Evolutionary conservation across 35 echinoderm and acorn worm species (phyloP).

Genomic region (Apostichopus japonicus): DNA sequence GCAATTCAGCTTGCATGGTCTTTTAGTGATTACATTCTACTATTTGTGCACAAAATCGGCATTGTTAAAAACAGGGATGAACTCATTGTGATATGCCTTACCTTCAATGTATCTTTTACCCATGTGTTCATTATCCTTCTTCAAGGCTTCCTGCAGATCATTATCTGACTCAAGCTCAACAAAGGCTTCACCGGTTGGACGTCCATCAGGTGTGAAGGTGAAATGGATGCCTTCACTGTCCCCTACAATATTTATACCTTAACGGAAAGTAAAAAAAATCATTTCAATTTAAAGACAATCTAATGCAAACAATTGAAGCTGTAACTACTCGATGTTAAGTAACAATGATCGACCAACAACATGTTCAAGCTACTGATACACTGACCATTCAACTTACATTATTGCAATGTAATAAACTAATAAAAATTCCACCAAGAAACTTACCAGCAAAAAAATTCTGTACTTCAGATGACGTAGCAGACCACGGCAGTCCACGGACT

Average conservation of each 20-base stretch:
- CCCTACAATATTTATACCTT: conserved; percentile 73
- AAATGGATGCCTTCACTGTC: conserved; percentile 74
- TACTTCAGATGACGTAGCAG: not conserved
- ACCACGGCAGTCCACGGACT: conserved; percentile 43
- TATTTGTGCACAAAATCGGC: too few species aligned
- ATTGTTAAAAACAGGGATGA: not conserved
- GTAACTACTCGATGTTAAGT: not conserved
- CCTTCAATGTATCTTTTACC: conserved; percentile 94
- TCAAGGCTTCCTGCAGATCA: conserved; percentile 72
- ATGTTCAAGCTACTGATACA: not conserved
- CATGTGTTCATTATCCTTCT: conserved; percentile 89
- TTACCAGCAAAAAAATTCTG: conserved; percentile 7
- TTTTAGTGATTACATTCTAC: too few species aligned
- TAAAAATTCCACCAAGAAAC: not conserved
- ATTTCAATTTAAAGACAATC: not conserved
- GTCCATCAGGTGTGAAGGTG: conserved; percentile 77
- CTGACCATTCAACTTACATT: not conserved
- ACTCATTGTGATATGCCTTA: conserved; percentile 38
- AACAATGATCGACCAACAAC: too few species aligned
- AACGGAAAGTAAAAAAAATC: not conserved
- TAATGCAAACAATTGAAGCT: not conserved
- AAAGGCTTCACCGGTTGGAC: conserved; percentile 90
- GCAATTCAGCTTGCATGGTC: too few species aligned
- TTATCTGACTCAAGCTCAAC: conserved; percentile 70
- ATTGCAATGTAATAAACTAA: not conserved